Evolutionary conservation across 2,888 invertebrate species (phyloP).

Genomic region (Tipula lateralis): DNA sequence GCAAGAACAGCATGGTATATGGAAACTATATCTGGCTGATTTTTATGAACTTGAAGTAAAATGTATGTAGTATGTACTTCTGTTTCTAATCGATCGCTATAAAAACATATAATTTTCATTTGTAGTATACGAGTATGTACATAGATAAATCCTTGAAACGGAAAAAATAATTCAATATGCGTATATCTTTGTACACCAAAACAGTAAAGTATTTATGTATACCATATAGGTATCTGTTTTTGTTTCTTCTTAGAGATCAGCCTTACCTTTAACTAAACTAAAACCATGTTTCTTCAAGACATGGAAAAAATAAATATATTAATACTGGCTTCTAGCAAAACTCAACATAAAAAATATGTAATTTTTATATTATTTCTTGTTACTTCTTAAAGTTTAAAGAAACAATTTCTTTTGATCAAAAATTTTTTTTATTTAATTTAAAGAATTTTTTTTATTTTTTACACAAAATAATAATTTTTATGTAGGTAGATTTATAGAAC

Average conservation of each 20-base stretch:
- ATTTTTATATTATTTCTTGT: not conserved
- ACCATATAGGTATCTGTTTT: not conserved
- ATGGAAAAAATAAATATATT: not conserved
- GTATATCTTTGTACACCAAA: not conserved
- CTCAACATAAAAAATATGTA: constrained; percentile 19
- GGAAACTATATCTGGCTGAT: not conserved
- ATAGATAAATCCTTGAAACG: not conserved
- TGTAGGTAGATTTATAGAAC: constrained; percentile 24
- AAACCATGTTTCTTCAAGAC: not conserved
- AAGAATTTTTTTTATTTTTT: not conserved
- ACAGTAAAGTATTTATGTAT: not conserved
- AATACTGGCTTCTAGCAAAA: not conserved
- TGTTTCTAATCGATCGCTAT: not conserved
- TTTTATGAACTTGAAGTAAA: too few relatives aligned
- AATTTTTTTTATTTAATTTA: not conserved
- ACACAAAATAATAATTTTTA: constrained; percentile 12
- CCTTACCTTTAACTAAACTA: not conserved
- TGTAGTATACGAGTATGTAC: not conserved
- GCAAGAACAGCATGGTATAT: too few relatives aligned
- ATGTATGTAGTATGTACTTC: not conserved
- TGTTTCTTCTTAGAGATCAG: not conserved
- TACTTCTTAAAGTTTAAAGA: not conserved
- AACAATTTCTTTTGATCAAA: constrained; percentile 15
- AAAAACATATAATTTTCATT: not conserved
- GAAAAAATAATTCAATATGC: not conserved